These are phyloP conservation scores for Urocyon cinereoargenteus DNA, from an alignment of 2,797 vertebrate genomes.

Conservation along the genomic window DNA sequence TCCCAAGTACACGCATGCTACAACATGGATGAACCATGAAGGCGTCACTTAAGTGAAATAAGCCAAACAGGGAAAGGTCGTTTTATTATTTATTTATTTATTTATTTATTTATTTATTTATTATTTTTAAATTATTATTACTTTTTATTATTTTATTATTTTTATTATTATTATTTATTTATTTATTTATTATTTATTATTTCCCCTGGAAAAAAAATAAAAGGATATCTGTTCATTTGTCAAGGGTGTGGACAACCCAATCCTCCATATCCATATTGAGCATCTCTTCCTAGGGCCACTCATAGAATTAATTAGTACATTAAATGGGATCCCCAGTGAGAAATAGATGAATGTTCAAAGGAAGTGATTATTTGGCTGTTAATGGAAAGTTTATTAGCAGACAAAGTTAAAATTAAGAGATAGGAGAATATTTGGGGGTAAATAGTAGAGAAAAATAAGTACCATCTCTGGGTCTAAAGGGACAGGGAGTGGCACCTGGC, in stretches of 20 bases:
- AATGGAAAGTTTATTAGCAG: not conserved
- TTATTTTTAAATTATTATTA: too few relatives aligned
- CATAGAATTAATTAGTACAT: not conserved
- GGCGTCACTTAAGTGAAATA: not conserved
- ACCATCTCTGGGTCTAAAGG: not conserved
- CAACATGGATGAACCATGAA: not conserved
- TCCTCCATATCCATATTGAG: not conserved
- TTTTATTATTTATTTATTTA: too few relatives aligned
- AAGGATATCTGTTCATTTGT: not conserved
- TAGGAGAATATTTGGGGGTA: not conserved
- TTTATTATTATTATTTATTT: too few relatives aligned
- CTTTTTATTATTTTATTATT: too few relatives aligned
- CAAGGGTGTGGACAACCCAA: not conserved
- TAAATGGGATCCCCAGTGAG: not conserved
- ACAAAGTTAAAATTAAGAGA: not conserved
- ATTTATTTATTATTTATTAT: too few relatives aligned
- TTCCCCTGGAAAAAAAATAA: not conserved
- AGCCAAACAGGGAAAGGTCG: not conserved
- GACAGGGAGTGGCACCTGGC: not conserved
- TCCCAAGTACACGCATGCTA: not conserved
- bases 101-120: too few relatives aligned
- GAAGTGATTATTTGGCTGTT: not conserved
- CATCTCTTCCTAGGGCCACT: not conserved
- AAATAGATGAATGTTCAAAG: not conserved
- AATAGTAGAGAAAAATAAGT: not conserved